These are phyloP conservation scores for Neosilurus mollespiculum DNA, from an alignment of 2,797 vertebrate species.

Conservation along the genomic window DNA sequence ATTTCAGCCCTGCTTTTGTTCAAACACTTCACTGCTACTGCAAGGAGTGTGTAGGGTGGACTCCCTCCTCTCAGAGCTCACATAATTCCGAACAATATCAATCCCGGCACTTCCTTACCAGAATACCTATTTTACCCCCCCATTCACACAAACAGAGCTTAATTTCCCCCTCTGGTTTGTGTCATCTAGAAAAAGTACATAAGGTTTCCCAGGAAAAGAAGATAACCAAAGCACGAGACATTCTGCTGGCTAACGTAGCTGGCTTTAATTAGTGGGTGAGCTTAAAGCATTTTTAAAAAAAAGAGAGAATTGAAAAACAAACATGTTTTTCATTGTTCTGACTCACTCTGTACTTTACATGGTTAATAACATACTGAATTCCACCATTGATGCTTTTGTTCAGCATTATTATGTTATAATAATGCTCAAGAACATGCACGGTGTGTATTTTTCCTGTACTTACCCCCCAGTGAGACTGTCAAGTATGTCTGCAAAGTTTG, in stretches of 20 bases:
- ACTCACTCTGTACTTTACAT: neutral
- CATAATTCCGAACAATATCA: neutral
- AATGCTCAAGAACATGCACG: neutral
- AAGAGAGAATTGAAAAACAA: neutral
- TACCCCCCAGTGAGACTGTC: neutral
- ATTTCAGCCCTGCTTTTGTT: slow-evolving; percentile 6
- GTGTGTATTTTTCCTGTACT: neutral
- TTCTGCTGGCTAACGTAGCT: neutral
- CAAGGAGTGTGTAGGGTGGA: neutral
- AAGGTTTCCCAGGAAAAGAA: neutral
- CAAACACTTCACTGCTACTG: neutral
- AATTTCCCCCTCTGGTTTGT: neutral
- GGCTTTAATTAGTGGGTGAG: slow-evolving; percentile 12
- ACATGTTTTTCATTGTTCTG: neutral
- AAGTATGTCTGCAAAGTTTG: neutral
- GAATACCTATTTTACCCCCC: neutral
- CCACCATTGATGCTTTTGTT: neutral
- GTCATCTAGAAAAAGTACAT: neutral
- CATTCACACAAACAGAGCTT: neutral
- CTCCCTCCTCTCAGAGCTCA: neutral
- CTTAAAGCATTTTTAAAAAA: neutral
- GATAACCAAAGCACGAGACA: neutral
- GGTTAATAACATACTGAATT: neutral
- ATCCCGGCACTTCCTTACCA: neutral
- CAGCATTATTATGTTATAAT: neutral